Percentiles rank a stretch among this genome's conserved stretches.
Evolutionary conservation across 53 echinoderm and acorn worm genomes (phyloP).

Genomic region (Holothuria leucospilota): DNA sequence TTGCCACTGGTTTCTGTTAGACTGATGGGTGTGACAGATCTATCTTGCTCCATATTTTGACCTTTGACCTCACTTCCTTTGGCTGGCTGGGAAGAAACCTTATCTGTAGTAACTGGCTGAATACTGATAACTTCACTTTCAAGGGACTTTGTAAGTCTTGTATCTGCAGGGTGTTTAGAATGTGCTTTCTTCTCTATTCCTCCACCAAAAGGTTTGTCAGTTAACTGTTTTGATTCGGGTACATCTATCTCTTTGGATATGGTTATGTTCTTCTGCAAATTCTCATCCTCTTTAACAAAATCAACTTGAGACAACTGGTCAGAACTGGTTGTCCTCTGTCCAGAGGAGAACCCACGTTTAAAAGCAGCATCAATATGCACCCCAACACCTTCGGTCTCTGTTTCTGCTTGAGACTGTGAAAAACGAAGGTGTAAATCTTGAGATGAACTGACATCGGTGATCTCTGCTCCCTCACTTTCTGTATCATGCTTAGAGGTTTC

Average conservation of each 20-base stretch:
- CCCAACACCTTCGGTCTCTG: conserved; percentile 27
- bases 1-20: not conserved
- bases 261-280: too few relatives aligned
- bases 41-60: not conserved
- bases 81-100: not conserved
- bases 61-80: not conserved
- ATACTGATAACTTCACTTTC: not conserved
- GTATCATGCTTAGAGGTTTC: not conserved
- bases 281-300: too few relatives aligned
- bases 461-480: conserved; percentile 4
- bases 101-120: not conserved
- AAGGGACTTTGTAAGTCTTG: conserved; percentile 3
- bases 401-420: conserved; percentile 66
- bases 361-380: conserved; percentile 43
- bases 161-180: too few relatives aligned
- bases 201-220: too few relatives aligned
- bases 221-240: too few relatives aligned
- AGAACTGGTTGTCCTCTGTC: not conserved
- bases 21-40: conserved; percentile 7
- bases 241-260: too few relatives aligned
- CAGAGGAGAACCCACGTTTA: not conserved
- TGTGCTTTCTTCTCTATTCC: too few relatives aligned
- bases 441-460: conserved; percentile 9
- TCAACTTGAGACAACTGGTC: not conserved
- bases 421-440: conserved; percentile 69